phyloP scores from a whole-genome alignment of 2,113 vertebrate species.

The Mirza zaza region DNA sequence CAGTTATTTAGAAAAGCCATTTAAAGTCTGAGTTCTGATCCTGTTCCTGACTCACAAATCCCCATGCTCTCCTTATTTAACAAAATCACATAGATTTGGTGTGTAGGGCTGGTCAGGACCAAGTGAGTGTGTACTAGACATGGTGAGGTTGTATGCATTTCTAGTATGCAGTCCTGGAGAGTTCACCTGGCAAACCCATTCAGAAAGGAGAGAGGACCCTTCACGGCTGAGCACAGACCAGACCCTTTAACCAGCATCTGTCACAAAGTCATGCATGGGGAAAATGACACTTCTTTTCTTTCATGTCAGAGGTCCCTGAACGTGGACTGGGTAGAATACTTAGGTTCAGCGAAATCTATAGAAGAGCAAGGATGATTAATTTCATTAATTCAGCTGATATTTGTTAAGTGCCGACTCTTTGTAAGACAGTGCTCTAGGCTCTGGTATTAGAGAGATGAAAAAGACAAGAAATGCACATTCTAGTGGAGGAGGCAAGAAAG shows the following conservation, averaged over 20 bases:
- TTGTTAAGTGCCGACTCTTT: constrained; percentile 18
- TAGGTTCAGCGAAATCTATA: constrained; percentile 5
- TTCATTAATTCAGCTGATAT: background rate
- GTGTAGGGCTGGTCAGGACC: background rate
- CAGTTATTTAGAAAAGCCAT: constrained; percentile 28
- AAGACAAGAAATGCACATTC: background rate
- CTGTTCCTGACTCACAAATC: background rate
- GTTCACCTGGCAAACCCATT: background rate
- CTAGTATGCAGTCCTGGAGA: background rate
- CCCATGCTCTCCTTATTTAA: constrained; percentile 12
- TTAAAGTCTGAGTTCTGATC: constrained; percentile 36
- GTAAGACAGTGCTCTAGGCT: background rate
- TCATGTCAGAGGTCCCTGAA: background rate
- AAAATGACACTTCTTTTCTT: constrained; percentile 42
- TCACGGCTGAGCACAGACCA: background rate
- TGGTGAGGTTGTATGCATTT: background rate
- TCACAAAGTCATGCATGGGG: background rate
- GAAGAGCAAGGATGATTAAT: background rate
- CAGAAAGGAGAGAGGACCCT: background rate
- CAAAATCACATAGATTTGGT: constrained; percentile 40
- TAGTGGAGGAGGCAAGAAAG: background rate
- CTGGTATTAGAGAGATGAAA: constrained; percentile 5
- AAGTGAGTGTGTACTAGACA: background rate
- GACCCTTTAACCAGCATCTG: background rate
- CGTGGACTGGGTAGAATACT: background rate